phyloP scores from a whole-genome alignment of 2,888 invertebrate genomes.

The Noctua fimbriata region DNA sequence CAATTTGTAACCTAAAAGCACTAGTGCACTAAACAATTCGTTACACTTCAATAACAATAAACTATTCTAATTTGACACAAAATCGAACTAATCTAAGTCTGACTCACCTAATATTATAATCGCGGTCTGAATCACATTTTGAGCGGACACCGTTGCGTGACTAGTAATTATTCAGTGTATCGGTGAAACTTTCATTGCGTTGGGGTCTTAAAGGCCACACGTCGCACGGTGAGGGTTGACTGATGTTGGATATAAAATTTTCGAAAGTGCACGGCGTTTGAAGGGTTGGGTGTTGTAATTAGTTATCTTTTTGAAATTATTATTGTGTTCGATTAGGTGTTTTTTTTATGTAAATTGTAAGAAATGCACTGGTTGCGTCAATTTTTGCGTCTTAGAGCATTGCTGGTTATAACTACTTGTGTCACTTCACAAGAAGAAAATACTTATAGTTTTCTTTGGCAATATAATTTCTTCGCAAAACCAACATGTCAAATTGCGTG shows the following conservation, averaged over 20 bases:
- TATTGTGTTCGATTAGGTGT: conserved; percentile 15
- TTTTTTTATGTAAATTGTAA: not conserved
- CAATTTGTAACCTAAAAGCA: conserved; percentile 44
- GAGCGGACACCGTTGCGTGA: conserved; percentile 81
- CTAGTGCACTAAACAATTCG: conserved; percentile 37
- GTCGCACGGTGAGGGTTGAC: conserved; percentile 70
- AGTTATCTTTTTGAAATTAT: conserved; percentile 9
- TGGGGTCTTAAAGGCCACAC: conserved; percentile 78
- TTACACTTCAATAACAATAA: conserved; percentile 63
- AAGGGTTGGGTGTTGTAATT: conserved; percentile 51
- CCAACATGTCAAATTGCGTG: not conserved
- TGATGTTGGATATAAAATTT: conserved; percentile 62
- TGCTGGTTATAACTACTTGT: not conserved
- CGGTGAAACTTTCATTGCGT: conserved; percentile 65
- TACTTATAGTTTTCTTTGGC: not conserved
- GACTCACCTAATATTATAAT: conserved; percentile 71
- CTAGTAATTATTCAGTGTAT: conserved; percentile 76
- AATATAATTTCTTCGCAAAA: not conserved
- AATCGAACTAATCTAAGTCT: conserved; percentile 63
- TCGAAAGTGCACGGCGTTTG: conserved; percentile 62
- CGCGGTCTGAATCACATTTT: conserved; percentile 69
- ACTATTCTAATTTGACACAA: conserved; percentile 66
- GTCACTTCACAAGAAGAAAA: not conserved
- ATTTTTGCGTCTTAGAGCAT: no score
- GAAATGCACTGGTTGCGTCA: not conserved